Evolutionary conservation across 2,797 vertebrate species (phyloP).

Genomic region (Euthynnus affinis): DNA sequence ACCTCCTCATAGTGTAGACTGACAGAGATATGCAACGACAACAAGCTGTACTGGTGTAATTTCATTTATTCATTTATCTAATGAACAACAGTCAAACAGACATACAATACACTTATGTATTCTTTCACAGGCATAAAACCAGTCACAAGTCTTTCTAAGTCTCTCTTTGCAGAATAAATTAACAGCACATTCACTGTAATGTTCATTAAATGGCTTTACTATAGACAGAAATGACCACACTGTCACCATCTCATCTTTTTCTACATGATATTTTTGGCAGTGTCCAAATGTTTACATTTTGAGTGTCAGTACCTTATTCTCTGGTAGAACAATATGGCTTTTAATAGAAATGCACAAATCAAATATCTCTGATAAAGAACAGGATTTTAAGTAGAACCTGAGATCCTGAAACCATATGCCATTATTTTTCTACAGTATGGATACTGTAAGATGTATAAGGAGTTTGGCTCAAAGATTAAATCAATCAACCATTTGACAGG

Average conservation of each 20-base stretch:
- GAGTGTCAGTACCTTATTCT: conserved; percentile 52
- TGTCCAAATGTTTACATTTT: conserved; percentile 51
- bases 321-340: conserved; percentile 69
- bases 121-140: conserved; percentile 58
- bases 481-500: conserved; percentile 11
- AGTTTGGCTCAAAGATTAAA: conserved; percentile 34
- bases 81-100: conserved; percentile 68
- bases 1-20: conserved; percentile 19
- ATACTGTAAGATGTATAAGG: conserved; percentile 10
- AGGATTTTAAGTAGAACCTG: conserved; percentile 65
- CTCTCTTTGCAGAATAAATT: conserved; percentile 75
- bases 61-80: conserved; percentile 80
- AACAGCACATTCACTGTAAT: conserved; percentile 71
- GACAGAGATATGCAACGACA: conserved; percentile 51
- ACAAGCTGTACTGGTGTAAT: conserved; percentile 60
- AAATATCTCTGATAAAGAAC: conserved; percentile 45
- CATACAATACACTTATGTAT: conserved; percentile 52
- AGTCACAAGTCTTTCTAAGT: conserved; percentile 44
- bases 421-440: conserved; percentile 13
- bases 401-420: conserved; percentile 52
- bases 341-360: conserved; percentile 44
- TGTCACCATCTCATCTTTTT: conserved; percentile 21
- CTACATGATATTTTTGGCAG: conserved; percentile 23
- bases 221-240: conserved; percentile 41
- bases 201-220: conserved; percentile 59